Evolutionary conservation across 2,888 invertebrate species (phyloP), one percentile per base, ranked within the genome.

Genomic region (Nephrotoma appendiculata): DNA sequence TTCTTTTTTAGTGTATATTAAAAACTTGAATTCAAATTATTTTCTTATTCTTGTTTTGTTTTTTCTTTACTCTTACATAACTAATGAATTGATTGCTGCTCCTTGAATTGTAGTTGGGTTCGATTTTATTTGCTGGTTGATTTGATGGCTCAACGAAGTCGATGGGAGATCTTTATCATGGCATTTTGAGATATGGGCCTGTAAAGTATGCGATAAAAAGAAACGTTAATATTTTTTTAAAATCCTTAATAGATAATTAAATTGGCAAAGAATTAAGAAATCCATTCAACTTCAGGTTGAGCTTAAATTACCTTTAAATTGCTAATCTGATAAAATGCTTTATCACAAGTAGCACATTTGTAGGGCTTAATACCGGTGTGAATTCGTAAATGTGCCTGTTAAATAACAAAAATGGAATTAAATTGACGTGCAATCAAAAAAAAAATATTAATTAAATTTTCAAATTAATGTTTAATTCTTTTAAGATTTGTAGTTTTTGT

Each of bases 271-370:
- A 57, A 15, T 57, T 57, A 15, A 52, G 15, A 71, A 71, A 71
- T 71, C 71, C 71, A 71, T 71, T 71, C 71, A 71, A 71, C 71
- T 71, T 71, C 71, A 71, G 31, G 71, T 71, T 71, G 71, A 71
- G 71, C 71, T 31, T 71, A 71, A 71, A 71, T 71, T 71, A 71
- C 71, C 71, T 85, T 85, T 43, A 85, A 85, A 85, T 85, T 85
- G 19, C 85, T 44, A 15, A 85, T 44, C 85, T 43, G 44, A 85
- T 85, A 85, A 85, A 85, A 85, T 19, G 85, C 44, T 85, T 85
- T 85, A 44, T 85, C 85, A 85, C 85, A 85, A 43, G 44, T 85
- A 44, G 15, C 85, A 43, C 85, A 85, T 43, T 85, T 85, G 43
- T 44, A 85, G 19, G 85, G 85, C 85, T 44, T 43, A 85, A 44